Conservation (phyloP, 2,888 invertebrate genomes). For the Monochamus alternatus region DNA sequence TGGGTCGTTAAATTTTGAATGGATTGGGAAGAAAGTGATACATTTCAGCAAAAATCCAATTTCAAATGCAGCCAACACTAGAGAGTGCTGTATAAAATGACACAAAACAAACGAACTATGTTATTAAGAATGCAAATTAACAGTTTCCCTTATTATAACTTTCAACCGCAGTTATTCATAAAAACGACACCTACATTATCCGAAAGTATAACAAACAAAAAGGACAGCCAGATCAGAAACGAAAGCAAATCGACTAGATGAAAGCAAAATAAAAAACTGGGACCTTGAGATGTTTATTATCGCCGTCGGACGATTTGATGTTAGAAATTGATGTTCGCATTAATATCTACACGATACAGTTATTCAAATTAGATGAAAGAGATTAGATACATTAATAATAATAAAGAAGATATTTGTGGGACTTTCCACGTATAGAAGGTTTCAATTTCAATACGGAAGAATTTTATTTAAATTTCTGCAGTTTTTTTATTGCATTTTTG, state of each 20-base stretch:
- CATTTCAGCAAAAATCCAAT: not conserved
- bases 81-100: not conserved
- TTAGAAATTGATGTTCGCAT: not conserved
- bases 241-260: not conserved
- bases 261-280: slow-evolving; percentile 3
- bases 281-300: slow-evolving; percentile 3
- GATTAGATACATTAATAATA: no score
- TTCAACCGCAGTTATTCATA: not conserved
- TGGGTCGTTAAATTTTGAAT: no score
- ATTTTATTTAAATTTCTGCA: no score
- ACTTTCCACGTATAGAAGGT: no score
- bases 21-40: no score
- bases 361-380: no score
- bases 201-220: not conserved
- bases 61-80: not conserved
- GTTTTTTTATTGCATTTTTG: no score
- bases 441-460: no score
- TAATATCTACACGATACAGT: no score
- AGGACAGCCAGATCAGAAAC: not conserved
- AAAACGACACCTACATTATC: not conserved
- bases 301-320: not conserved
- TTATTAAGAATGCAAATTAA: not conserved
- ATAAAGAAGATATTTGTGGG: no score
- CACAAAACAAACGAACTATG: not conserved
- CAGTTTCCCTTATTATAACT: not conserved